Conservation (phyloP, 1,140 invertebrate species). For the Ceratoteleas bidentatus region DNA sequence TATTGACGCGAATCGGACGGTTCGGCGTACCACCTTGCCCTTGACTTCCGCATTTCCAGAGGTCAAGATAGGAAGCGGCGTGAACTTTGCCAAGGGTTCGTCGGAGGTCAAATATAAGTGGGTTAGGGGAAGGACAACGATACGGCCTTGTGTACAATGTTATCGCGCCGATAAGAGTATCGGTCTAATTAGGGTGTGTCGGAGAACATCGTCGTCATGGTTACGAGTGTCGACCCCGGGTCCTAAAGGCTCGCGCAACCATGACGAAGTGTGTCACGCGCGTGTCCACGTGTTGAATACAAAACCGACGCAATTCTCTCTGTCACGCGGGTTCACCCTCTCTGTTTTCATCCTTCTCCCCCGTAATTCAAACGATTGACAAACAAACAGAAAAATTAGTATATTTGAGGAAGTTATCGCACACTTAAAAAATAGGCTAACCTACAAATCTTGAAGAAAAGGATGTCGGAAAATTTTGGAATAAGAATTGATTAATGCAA, state of each 20-base stretch:
- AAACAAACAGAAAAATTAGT: too few relatives aligned
- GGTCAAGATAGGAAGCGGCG: conserved; percentile 50
- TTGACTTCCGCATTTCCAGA: conserved; percentile 61
- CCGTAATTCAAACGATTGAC: too few relatives aligned
- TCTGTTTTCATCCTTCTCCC: too few relatives aligned
- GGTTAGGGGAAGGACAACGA: conserved; percentile 48
- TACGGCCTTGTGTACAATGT: conserved; percentile 49
- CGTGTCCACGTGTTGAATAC: too few relatives aligned
- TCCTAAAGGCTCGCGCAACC: conserved; percentile 47
- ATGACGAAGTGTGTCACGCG: conserved; percentile 54
- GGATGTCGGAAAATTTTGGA: background rate
- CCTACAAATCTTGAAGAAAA: conserved; percentile 53
- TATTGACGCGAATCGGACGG: conserved; percentile 20
- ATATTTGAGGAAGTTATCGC: too few relatives aligned
- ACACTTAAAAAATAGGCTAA: too few relatives aligned
- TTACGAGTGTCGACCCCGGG: conserved; percentile 56
- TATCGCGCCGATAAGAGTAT: conserved; percentile 53
- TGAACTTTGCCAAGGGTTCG: conserved; percentile 58
- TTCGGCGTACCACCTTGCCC: conserved; percentile 49
- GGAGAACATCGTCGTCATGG: conserved; percentile 48
- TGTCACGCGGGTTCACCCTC: too few relatives aligned
- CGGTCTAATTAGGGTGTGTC: conserved; percentile 58
- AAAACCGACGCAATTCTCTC: too few relatives aligned
- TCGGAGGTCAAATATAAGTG: conserved; percentile 45
- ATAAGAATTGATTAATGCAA: too few relatives aligned